Evolutionary conservation across 2,113 vertebrate species (phyloP), one percentile per base, ranked within the genome.

Genomic region (Silurus meridionalis): DNA sequence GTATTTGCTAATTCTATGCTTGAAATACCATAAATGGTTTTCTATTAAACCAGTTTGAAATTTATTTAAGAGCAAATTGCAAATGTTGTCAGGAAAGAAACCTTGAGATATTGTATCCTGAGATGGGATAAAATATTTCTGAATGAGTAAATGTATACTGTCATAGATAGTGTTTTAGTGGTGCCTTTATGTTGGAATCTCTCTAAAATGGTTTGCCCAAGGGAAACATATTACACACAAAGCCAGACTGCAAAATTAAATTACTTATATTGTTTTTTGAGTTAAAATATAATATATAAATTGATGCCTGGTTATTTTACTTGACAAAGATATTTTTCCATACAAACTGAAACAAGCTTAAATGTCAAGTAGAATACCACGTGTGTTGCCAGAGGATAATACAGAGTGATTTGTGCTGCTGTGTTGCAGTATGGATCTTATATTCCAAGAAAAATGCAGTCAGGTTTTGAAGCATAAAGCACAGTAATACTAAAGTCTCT

Each of bases 371-470:
- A 55, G 15, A 87, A 90, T 89, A 83, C 86, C 25, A 1, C 52
- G 64, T 53, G 48, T 92, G 85, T 87, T 80, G 87, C 90, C 80
- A 55, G 25, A 90, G 87, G 89, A 92, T 37, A 61, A 23, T 57
- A 91, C 50, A 9, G 61, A 90, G 84, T 88, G 89, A 92, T 94
- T 92, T 92, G 91, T 93, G 90, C 85, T 87, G 85, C 86, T 87
- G 88, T 87, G 78, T 91, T 89, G 92, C 91, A 88, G 84, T 83
- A 80, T 88, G 79, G 83, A 78, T 81, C 88, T 87, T 93, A 92
- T 91, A 91, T 91, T 89, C 90, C 89, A 46, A 86, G 89, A 90
- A 92, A 61, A 93, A 90, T 86, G 89, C 90, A 92, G 88, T 93
- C 92, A 89, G 71, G 77, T 55, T 90, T 92, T 88, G 92, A 83